Percentiles rank a stretch among this genome's conserved stretches.
These are phyloP conservation scores for Helogale parvula DNA, from an alignment of 2,113 vertebrate species.

Conservation along the genomic window DNA sequence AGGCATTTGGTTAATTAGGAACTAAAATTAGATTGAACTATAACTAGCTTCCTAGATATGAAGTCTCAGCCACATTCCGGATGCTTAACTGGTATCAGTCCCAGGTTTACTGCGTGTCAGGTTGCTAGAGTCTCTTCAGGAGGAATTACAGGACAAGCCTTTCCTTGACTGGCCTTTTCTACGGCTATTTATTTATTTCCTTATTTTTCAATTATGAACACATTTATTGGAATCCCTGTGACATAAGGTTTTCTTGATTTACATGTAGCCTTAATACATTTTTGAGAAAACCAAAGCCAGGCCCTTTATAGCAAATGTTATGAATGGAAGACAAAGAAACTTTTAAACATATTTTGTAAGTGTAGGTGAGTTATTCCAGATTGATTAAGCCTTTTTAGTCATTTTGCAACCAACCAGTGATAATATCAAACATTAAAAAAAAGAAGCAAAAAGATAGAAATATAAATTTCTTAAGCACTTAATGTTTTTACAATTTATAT, in stretches of 20 bases:
- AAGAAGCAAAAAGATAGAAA: not conserved
- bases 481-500: constrained; percentile 17
- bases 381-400: not conserved
- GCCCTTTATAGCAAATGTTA: not conserved
- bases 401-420: not conserved
- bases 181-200: not conserved
- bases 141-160: not conserved
- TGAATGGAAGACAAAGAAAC: not conserved
- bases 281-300: constrained; percentile 23
- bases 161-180: not conserved
- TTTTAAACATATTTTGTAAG: constrained; percentile 26
- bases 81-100: not conserved
- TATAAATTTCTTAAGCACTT: not conserved
- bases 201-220: constrained; percentile 36
- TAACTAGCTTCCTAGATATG: not conserved
- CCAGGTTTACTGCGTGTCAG: not conserved
- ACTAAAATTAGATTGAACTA: constrained; percentile 17
- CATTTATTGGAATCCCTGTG: constrained; percentile 30
- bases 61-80: not conserved
- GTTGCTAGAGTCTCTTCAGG: not conserved
- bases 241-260: constrained; percentile 47
- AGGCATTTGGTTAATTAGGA: constrained; percentile 11
- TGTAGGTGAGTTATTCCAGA: constrained; percentile 14
- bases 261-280: not conserved
- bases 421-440: not conserved